Evolutionary conservation across 2,113 vertebrate genomes (phyloP), one percentile per base, ranked within the genome.

Genomic region (Ptychochromis oligacanthus): DNA sequence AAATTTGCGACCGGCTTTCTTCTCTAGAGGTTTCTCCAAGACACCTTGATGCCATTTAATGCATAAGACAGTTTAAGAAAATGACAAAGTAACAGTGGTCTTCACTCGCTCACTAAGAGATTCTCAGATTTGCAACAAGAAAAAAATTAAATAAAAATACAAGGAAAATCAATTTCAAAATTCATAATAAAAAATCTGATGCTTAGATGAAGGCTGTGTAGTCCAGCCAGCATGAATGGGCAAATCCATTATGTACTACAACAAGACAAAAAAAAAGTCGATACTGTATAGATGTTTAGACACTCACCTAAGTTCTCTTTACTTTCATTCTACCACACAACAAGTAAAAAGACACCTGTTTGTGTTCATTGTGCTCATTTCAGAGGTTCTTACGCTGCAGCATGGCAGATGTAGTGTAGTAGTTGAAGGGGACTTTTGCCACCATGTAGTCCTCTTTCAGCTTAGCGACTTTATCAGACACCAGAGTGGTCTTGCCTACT

Each of bases 1-100:
- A 65, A 95, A 95, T 93, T 96, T 97, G 83, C 95, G 94, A 31
- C 95, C 95, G 1, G 94, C 94, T 93, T 96, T 97, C 90, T 97
- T 96, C 93, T 96, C 96, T 77, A 96, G 91, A 36, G 93, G 90
- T 87, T 96, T 97, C 91, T 97, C 96, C 79, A 97, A 86, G 83
- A 96, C 92, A 86, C 95, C 96, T 97, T 56, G 14, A 8, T 9
- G 62, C 36, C 40, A 87, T 46, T 75, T 8, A 24, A 79, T 26
- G 36, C 7, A 80, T 7, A 24, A 28, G 4, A 77, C 5, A 49
- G 9, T 26, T 26, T 2, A 18, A 43, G n/a, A 60, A 62, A 80
- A 55, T 12, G 3, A 79, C 7, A 28, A 38, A 4, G 36, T 56
- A 31, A 0, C 5, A 22, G 26, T 7, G 13, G 14, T 60, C 31